phyloP scores from a whole-genome alignment of 2,113 vertebrate genomes.

The Nipponia nippon region DNA sequence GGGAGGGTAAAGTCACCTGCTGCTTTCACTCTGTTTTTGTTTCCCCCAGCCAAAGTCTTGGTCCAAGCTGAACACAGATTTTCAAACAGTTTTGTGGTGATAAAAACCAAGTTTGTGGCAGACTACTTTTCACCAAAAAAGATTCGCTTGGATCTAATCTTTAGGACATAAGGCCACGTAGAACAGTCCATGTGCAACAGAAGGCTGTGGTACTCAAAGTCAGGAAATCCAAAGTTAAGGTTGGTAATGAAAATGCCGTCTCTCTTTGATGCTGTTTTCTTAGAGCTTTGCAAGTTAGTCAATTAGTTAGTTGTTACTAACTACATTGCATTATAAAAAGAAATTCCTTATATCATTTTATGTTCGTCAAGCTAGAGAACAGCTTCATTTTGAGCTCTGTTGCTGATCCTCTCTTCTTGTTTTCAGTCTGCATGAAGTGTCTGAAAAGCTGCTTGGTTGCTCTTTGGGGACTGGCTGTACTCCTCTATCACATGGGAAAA shows the following conservation, averaged over 20 bases:
- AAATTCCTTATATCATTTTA: not conserved
- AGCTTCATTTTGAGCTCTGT: not conserved
- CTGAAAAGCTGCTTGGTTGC: not conserved
- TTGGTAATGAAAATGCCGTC: not conserved
- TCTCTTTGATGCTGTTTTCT: not conserved
- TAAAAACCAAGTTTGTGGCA: not conserved
- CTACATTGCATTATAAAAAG: not conserved
- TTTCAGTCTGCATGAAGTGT: not conserved
- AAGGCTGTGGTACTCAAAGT: not conserved
- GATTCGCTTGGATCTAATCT: not conserved
- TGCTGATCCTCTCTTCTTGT: not conserved
- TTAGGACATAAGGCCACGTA: not conserved
- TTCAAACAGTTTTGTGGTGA: not conserved
- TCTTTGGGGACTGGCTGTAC: not conserved
- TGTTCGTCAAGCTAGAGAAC: not conserved
- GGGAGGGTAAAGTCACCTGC: not conserved
- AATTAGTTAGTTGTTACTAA: not conserved
- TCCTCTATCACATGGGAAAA: not conserved
- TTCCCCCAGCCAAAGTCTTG: not conserved
- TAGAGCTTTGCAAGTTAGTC: not conserved
- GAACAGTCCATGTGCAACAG: not conserved
- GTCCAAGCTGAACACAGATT: not conserved
- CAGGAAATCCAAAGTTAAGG: not conserved
- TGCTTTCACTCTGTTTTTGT: not conserved
- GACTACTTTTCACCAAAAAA: not conserved